Evolutionary conservation across 2,797 vertebrate species (phyloP).

Genomic region (Spinibarbus caldwelli): DNA sequence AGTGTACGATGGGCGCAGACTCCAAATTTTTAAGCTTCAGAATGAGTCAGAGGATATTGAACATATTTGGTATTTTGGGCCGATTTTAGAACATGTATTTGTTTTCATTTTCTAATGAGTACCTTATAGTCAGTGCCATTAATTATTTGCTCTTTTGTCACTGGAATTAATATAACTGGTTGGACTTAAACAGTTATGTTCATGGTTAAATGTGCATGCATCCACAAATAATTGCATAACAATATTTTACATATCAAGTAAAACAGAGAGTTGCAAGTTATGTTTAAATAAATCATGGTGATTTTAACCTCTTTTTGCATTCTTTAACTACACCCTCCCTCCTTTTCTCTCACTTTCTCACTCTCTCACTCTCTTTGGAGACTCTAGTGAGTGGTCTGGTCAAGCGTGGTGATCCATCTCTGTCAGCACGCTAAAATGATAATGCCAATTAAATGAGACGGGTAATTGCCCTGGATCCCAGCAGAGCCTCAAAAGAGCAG

Average conservation of each 20-base stretch:
- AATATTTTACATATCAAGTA: neutral
- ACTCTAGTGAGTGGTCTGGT: slow-evolving; percentile 64
- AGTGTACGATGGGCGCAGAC: neutral
- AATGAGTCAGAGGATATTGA: neutral
- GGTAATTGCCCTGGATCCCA: slow-evolving; percentile 87
- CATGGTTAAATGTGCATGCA: neutral
- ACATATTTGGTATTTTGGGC: neutral
- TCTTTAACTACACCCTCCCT: neutral
- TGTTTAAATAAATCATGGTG: neutral
- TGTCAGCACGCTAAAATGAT: slow-evolving; percentile 93
- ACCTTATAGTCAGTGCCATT: too few relatives aligned
- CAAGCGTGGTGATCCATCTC: slow-evolving; percentile 87
- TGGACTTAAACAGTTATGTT: too few relatives aligned
- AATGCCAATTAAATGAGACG: slow-evolving; percentile 93
- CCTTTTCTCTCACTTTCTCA: neutral
- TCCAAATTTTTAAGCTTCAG: neutral
- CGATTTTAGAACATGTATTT: too few relatives aligned
- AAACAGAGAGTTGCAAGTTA: neutral
- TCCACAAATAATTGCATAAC: neutral
- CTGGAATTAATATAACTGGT: too few relatives aligned
- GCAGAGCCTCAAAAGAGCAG: slow-evolving; percentile 77
- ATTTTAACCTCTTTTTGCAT: neutral
- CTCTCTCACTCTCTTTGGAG: slow-evolving; percentile 47
- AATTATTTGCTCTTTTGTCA: too few relatives aligned
- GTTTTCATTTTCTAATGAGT: too few relatives aligned